phyloP scores from a whole-genome alignment of 2,797 vertebrate genomes.

The Galago senegalensis region DNA sequence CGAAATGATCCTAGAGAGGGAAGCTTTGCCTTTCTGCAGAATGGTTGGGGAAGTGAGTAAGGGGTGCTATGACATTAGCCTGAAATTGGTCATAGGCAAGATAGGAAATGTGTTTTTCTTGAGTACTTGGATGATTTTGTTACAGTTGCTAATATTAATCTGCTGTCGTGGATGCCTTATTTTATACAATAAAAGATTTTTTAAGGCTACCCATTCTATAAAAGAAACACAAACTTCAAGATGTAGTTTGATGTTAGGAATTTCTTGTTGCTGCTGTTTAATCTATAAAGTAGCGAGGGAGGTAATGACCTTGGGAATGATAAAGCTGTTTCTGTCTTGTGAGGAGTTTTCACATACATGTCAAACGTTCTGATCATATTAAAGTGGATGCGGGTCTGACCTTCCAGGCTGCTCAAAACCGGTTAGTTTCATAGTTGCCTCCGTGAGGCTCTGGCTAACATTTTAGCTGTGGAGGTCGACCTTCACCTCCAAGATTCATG shows the following conservation, averaged over 20 bases:
- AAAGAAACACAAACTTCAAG: neutral
- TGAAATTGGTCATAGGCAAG: neutral
- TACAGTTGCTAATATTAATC: neutral
- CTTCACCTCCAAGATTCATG: slow-evolving; percentile 21
- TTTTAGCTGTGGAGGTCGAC: neutral
- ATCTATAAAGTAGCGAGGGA: neutral
- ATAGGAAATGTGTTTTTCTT: neutral
- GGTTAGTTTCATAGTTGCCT: neutral
- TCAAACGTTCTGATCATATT: slow-evolving; percentile 38
- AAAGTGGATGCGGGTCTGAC: slow-evolving; percentile 36
- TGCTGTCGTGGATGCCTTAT: neutral
- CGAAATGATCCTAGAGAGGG: neutral
- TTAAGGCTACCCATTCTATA: neutral
- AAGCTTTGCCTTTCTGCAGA: slow-evolving; percentile 31
- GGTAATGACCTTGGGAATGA: neutral
- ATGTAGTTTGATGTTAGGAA: neutral
- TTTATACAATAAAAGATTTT: neutral
- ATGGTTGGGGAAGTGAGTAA: slow-evolving; percentile 22
- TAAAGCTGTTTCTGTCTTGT: neutral
- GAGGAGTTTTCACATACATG: neutral
- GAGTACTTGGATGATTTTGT: slow-evolving; percentile 44
- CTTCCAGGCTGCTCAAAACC: neutral
- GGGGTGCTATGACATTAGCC: neutral
- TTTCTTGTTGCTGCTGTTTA: neutral
- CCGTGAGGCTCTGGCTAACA: slow-evolving; percentile 57